Conservation (phyloP, 2,113 vertebrate genomes). For the Antennarius striatus region DNA sequence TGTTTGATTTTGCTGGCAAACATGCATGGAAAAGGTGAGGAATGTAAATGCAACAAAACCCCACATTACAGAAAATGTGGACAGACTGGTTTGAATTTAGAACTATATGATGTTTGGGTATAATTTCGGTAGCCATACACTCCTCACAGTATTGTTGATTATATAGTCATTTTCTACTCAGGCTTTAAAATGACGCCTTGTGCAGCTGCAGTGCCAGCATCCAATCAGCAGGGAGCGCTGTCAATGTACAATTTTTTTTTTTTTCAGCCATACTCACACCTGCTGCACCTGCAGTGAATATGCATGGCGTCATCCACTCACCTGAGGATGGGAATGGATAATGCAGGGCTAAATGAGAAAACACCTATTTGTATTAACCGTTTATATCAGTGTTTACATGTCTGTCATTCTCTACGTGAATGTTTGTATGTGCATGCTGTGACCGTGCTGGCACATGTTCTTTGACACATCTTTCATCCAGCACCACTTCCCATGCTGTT, state of each 20-base stretch:
- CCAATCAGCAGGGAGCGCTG: conserved; percentile 72
- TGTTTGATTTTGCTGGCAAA: conserved; percentile 17
- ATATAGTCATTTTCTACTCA: conserved; percentile 71
- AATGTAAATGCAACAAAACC: conserved; percentile 10
- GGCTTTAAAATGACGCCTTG: conserved; percentile 60
- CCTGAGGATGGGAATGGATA: conserved; percentile 16
- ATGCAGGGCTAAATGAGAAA: conserved; percentile 53
- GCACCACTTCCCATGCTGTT: conserved; percentile 8
- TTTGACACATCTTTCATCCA: neutral
- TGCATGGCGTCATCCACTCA: conserved; percentile 47
- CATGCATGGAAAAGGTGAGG: conserved; percentile 20
- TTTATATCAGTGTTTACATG: conserved; percentile 17
- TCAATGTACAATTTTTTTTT: conserved; percentile 29
- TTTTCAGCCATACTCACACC: conserved; percentile 64
- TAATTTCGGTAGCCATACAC: conserved; percentile 43
- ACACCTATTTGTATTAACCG: conserved; percentile 17
- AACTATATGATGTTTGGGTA: conserved; percentile 1
- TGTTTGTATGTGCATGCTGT: conserved; percentile 18
- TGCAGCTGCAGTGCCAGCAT: conserved; percentile 62
- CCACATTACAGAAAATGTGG: neutral
- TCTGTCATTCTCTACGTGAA: conserved; percentile 4
- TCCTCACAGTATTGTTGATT: conserved; percentile 49
- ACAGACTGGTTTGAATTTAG: conserved; percentile 2
- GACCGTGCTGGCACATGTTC: conserved; percentile 4
- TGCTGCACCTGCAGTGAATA: conserved; percentile 69